Conservation (phyloP, 2,797 vertebrate species). For the Notoglanidium macrostoma region DNA sequence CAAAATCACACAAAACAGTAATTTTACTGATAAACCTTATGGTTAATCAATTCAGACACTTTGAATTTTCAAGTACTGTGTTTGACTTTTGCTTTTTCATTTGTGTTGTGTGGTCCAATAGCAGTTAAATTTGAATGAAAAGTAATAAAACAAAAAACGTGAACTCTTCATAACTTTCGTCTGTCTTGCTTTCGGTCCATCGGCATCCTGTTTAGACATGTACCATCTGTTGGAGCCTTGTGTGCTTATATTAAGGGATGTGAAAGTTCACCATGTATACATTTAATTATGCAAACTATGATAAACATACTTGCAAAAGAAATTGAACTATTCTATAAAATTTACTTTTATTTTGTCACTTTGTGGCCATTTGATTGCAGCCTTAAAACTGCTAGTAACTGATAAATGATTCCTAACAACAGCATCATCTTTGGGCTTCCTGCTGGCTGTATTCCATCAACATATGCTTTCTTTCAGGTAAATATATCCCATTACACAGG, state of each 20-base stretch:
- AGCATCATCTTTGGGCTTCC: background rate
- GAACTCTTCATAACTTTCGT: slow-evolving; percentile 51
- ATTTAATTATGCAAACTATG: background rate
- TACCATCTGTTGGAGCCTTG: slow-evolving; percentile 27
- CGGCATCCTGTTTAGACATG: background rate
- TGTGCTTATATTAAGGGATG: slow-evolving; percentile 15
- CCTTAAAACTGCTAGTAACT: background rate
- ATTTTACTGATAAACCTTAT: slow-evolving; percentile 11
- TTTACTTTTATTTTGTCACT: background rate
- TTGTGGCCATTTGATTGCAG: background rate
- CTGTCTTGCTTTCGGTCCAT: slow-evolving; percentile 15
- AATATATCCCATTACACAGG: background rate
- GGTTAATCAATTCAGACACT: slow-evolving; percentile 47
- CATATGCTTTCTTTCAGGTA: slow-evolving; percentile 5
- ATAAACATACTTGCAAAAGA: background rate
- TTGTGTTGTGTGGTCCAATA: slow-evolving; percentile 65
- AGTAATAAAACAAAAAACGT: slow-evolving; percentile 66
- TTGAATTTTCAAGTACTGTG: slow-evolving; percentile 56
- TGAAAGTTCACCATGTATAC: slow-evolving; percentile 2
- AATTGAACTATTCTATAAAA: background rate
- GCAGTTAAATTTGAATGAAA: slow-evolving; percentile 69
- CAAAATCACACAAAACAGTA: background rate
- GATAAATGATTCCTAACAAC: background rate
- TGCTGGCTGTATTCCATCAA: background rate
- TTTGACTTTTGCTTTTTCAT: slow-evolving; percentile 22